Conservation (phyloP, 2,113 vertebrate species). For the Poeciliopsis turrubarensis region DNA sequence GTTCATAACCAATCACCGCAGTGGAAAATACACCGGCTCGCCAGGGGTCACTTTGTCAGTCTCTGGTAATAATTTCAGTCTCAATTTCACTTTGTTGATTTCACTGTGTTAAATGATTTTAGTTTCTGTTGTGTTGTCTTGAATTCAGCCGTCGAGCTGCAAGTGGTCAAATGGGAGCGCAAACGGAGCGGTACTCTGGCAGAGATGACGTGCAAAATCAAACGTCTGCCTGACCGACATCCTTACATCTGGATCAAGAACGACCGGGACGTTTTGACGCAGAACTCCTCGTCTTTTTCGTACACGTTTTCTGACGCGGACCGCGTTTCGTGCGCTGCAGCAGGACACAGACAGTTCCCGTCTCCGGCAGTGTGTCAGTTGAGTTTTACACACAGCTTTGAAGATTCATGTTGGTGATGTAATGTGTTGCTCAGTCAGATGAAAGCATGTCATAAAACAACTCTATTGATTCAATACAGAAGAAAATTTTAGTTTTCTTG, state of each 20-base stretch:
- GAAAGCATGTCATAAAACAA: too few relatives aligned
- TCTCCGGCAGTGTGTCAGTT: slow-evolving; percentile 27
- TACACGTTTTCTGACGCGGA: neutral
- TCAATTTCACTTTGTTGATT: neutral
- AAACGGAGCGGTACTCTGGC: too few relatives aligned
- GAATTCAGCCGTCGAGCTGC: neutral
- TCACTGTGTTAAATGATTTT: neutral
- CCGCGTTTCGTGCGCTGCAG: slow-evolving; percentile 1
- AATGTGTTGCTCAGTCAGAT: neutral
- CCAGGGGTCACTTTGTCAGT: slow-evolving; percentile 27
- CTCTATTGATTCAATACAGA: too few relatives aligned
- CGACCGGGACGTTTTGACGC: neutral
- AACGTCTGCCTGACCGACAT: too few relatives aligned
- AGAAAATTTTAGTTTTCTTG: too few relatives aligned
- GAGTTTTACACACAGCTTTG: neutral
- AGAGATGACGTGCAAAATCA: neutral
- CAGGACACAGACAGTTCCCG: neutral
- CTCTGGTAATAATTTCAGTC: slow-evolving; percentile 19
- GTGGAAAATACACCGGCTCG: accelerated
- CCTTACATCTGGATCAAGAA: slow-evolving; percentile 11
- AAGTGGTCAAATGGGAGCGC: neutral
- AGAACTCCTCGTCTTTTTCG: neutral
- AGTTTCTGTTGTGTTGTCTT: neutral
- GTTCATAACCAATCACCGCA: neutral
- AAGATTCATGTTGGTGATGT: neutral